Evolutionary conservation across 2,797 vertebrate genomes (phyloP), one percentile per base, ranked within the genome.

Genomic region (Aselliscus stoliczkanus): DNA sequence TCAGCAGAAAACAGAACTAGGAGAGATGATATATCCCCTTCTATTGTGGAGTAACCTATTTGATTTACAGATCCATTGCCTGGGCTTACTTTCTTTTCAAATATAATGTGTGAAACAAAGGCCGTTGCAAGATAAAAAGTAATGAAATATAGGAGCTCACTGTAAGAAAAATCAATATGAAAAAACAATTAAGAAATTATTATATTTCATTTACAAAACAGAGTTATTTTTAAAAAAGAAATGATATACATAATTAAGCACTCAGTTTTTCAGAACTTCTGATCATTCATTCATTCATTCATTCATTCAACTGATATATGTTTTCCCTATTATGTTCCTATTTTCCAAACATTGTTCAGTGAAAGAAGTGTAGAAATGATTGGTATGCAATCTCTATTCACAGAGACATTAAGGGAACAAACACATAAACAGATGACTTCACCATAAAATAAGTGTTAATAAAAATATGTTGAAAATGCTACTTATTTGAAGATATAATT

Each of bases 401-500:
- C n/a, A 69, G 39, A 83, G 42, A 90, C 14, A 52, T 10, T 17
- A 23, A 64, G 17, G 18, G 21, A 76, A 76, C 5, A 88, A 52
- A 82, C 23, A 64, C 62, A 29, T 7, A 67, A 54, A 79, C 39
- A 96, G 58, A 39, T 64, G 27, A 13, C 52, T 44, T 90, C n/a
- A 62, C 15, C 7, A n/a, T 60, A 62, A 88, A 92, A 37, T 56
- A 29, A 52, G 5, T n/a, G 14, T 12, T 65, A 69, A 87, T 77
- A 50, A 90, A 83, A 93, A 58, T 34, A 60, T 65, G 12, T 50
- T 62, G 42, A 56, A 93, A 81, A 90, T 21, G 0, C 25, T 39
- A 44, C 18, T 70, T 69, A 89, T 64, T 91, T 89, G 89, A 81
- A 84, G 23, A 60, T 56, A 76, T 25, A 84, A 58, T 65, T 12